Percentiles rank a stretch among this genome's conserved stretches.
These are phyloP conservation scores for Apostichopus parvimensis DNA, from an alignment of 35 echinoderm and acorn worm genomes.

Conservation along the genomic window DNA sequence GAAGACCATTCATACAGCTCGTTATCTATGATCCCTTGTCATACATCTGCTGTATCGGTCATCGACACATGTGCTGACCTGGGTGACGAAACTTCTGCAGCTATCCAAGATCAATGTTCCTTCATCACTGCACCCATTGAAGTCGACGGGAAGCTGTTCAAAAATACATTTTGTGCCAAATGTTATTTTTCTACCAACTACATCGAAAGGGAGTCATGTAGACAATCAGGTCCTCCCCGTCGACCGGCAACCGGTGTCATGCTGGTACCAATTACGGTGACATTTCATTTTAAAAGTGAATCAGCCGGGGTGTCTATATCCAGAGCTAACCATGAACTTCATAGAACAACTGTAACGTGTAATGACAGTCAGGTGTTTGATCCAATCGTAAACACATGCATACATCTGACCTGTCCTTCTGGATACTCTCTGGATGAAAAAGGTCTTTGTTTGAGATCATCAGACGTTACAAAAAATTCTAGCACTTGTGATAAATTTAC, in stretches of 20 bases:
- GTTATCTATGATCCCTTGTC: constrained; percentile 13
- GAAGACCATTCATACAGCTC: neutral
- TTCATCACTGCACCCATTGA: neutral
- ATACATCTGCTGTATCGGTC: neutral
- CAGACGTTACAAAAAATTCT: neutral
- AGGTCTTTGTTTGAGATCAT: neutral
- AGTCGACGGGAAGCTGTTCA: neutral
- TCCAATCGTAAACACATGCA: neutral
- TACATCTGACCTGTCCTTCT: neutral
- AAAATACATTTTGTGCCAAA: neutral
- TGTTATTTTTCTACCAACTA: neutral
- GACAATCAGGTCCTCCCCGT: neutral
- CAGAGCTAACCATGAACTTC: neutral
- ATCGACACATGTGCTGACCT: neutral
- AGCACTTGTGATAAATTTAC: no score
- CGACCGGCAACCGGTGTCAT: no score
- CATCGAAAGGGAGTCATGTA: no score
- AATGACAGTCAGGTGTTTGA: neutral
- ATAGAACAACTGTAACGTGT: neutral
- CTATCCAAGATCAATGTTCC: neutral
- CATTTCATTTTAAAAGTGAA: constrained; percentile 13
- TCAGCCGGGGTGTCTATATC: constrained; percentile 14
- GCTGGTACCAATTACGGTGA: constrained; percentile 1
- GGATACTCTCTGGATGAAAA: neutral
- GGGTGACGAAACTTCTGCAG: neutral